phyloP scores from a whole-genome alignment of 2,797 vertebrate genomes.

The Gobionotothen gibberifrons region DNA sequence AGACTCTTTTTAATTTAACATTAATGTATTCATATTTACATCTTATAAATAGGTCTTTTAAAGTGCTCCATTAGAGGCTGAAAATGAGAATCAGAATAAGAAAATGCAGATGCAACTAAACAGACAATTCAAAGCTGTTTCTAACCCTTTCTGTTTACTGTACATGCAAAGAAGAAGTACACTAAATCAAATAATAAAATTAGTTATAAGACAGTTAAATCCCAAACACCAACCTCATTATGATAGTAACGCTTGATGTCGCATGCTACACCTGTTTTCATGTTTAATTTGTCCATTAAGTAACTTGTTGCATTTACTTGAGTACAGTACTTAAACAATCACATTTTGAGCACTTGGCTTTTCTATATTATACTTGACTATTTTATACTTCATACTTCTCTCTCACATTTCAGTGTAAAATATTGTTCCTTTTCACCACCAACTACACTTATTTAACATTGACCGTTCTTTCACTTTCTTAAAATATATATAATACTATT shows the following conservation, averaged over 20 bases:
- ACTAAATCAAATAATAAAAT: neutral
- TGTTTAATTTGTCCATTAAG: neutral
- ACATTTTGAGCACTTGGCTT: neutral
- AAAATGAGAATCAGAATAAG: neutral
- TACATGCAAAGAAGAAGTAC: too few species aligned
- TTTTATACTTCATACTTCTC: too few species aligned
- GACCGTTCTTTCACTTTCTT: neutral
- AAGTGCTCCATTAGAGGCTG: slow-evolving; percentile 19
- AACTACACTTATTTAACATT: too few species aligned
- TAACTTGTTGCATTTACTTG: neutral
- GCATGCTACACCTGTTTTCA: neutral
- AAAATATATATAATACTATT: neutral
- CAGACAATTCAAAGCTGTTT: neutral
- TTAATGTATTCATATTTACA: slow-evolving; percentile 28
- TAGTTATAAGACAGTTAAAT: neutral
- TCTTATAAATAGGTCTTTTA: slow-evolving; percentile 8
- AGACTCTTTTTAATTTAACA: slow-evolving; percentile 35
- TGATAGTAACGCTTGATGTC: neutral
- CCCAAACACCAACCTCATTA: neutral
- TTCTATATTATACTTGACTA: neutral
- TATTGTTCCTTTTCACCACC: too few species aligned
- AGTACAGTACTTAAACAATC: neutral
- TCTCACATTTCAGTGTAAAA: neutral
- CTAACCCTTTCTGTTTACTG: neutral
- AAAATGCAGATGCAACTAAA: slow-evolving; percentile 7